A percentile compares a stretch with the other conserved stretches of the same genome.
Evolutionary conservation across 2,797 vertebrate species (phyloP).

Genomic region (Spondyliosoma cantharus): DNA sequence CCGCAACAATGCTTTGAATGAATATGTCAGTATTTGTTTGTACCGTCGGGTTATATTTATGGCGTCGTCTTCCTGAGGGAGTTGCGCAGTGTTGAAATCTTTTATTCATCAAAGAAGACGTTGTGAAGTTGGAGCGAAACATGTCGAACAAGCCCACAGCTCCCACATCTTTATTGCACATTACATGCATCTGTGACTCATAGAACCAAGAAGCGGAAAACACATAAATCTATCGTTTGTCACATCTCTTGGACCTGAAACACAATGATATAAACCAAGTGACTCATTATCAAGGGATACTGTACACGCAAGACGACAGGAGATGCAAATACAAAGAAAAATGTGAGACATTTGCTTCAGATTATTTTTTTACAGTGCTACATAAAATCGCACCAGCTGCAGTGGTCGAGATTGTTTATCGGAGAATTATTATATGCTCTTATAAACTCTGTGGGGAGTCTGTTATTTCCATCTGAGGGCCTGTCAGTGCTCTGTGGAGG

Average conservation of each 20-base stretch:
- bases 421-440: constrained; percentile 29
- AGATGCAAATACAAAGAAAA: neutral
- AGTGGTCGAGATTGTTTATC: constrained; percentile 37
- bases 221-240: constrained; percentile 21
- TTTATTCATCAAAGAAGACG: constrained; percentile 28
- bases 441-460: constrained; percentile 39
- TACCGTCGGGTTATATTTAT: constrained; percentile 36
- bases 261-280: constrained; percentile 28
- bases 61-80: constrained; percentile 5
- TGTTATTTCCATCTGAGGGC: constrained; percentile 33
- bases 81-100: constrained; percentile 5
- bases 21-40: constrained; percentile 23
- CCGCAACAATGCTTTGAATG: neutral
- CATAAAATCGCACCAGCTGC: constrained; percentile 58
- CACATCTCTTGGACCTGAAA: constrained; percentile 18
- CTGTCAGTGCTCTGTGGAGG: constrained; percentile 12
- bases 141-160: constrained; percentile 23
- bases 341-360: constrained; percentile 51
- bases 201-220: constrained; percentile 18
- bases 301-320: neutral
- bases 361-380: constrained; percentile 50
- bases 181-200: constrained; percentile 28
- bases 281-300: constrained; percentile 14
- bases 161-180: constrained; percentile 29
- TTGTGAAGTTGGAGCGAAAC: constrained; percentile 20